Conservation (phyloP, 2,888 invertebrate species). For the Uropetala carovei region DNA sequence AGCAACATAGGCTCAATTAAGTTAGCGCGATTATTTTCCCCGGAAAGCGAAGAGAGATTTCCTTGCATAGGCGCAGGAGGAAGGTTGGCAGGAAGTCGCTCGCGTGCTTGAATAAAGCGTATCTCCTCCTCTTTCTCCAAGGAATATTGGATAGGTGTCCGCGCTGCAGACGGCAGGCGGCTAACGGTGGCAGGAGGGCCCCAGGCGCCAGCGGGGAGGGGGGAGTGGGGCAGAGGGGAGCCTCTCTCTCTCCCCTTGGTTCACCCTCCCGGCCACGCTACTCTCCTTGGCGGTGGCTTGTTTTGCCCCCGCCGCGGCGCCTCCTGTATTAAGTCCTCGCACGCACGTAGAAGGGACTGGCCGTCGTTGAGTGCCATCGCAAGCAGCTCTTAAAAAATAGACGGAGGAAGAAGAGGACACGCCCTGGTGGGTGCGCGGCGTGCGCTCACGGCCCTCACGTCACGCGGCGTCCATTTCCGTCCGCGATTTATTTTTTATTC, state of each 20-base stretch:
- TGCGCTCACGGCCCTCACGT: conserved; percentile 15
- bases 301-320: background rate
- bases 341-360: conserved; percentile 41
- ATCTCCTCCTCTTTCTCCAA: background rate
- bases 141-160: background rate
- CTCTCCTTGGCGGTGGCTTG: background rate
- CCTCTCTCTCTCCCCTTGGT: background rate
- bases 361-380: conserved; percentile 23
- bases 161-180: background rate
- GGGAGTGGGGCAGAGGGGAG: too few relatives aligned
- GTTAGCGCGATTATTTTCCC: too few relatives aligned
- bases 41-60: too few relatives aligned
- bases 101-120: conserved; percentile 27
- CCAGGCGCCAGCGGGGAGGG: background rate
- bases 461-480: background rate
- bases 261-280: background rate
- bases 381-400: background rate
- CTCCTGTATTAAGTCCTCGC: conserved; percentile 18
- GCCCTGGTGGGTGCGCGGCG: conserved; percentile 41
- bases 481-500: background rate
- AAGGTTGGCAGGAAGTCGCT: conserved; percentile 31
- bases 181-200: background rate
- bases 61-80: conserved; percentile 3
- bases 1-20: too few relatives aligned
- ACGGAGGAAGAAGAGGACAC: background rate